Conservation (phyloP, 2,797 vertebrate species). For the Clarias platycephalus region DNA sequence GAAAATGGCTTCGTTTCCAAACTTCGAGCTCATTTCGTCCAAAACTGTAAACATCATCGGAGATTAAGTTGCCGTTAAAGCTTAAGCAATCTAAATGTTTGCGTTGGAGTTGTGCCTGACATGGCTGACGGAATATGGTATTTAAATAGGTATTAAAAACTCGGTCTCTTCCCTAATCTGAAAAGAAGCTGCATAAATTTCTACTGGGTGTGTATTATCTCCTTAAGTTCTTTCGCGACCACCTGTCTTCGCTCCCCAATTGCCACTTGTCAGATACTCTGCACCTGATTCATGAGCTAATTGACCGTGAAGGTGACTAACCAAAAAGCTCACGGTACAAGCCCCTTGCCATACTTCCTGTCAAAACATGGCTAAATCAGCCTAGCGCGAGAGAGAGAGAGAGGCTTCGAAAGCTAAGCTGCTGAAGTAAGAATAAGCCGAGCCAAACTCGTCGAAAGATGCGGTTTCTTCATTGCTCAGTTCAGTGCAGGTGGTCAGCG, state of each 20-base stretch:
- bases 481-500: slow-evolving; percentile 4
- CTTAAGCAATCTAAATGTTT: slow-evolving; percentile 15
- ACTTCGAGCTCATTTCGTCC: not conserved
- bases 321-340: slow-evolving; percentile 63
- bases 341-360: slow-evolving; percentile 64
- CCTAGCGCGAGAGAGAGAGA: not conserved
- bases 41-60: not conserved
- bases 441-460: slow-evolving; percentile 2
- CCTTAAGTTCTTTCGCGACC: slow-evolving; percentile 46
- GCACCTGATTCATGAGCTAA: slow-evolving; percentile 64
- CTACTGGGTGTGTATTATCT: slow-evolving; percentile 48
- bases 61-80: slow-evolving; percentile 16
- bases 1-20: slow-evolving; percentile 24
- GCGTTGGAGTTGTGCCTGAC: slow-evolving; percentile 14
- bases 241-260: slow-evolving; percentile 60
- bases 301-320: slow-evolving; percentile 72
- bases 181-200: slow-evolving; percentile 51
- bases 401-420: not conserved
- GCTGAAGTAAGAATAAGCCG: not conserved
- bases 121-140: slow-evolving; percentile 21
- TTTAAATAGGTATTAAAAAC: slow-evolving; percentile 44
- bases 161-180: slow-evolving; percentile 40
- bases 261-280: slow-evolving; percentile 66
- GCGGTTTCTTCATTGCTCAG: slow-evolving; percentile 16
- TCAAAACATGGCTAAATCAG: slow-evolving; percentile 57